phyloP scores from a whole-genome alignment of 2,888 invertebrate species.

The Luffia ferchaultella region DNA sequence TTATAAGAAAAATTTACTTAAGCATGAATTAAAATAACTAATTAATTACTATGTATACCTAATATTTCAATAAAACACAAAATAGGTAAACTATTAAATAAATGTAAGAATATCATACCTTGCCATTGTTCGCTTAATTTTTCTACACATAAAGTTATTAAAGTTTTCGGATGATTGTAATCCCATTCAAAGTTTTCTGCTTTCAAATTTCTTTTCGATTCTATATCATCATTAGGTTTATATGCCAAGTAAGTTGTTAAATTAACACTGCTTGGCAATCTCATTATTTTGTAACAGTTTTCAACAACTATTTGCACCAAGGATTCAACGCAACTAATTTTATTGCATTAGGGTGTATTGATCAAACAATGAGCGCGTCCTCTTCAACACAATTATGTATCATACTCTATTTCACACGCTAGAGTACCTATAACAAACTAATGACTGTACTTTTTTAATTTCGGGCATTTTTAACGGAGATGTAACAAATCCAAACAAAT shows the following conservation, averaged over 20 bases:
- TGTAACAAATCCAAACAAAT: too few relatives aligned
- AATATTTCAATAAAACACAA: too few relatives aligned
- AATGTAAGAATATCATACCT: slow-evolving; percentile 33
- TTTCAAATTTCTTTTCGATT: slow-evolving; percentile 44
- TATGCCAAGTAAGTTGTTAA: slow-evolving; percentile 49
- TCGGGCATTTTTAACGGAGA: neutral
- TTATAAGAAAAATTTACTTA: too few relatives aligned
- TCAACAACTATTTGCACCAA: neutral
- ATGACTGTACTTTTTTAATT: too few relatives aligned
- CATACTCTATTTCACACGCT: too few relatives aligned
- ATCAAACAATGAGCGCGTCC: too few relatives aligned
- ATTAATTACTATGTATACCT: too few relatives aligned
- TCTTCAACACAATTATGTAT: too few relatives aligned
- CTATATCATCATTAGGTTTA: slow-evolving; percentile 34
- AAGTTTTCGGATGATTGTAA: slow-evolving; percentile 43
- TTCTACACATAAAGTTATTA: slow-evolving; percentile 52
- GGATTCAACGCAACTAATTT: neutral
- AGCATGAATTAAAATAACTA: too few relatives aligned
- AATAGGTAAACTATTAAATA: too few relatives aligned
- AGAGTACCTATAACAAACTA: too few relatives aligned
- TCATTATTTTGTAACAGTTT: slow-evolving; percentile 24
- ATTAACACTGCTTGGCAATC: slow-evolving; percentile 42
- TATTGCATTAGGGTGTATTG: neutral
- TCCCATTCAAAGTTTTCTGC: slow-evolving; percentile 65
- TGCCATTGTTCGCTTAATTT: slow-evolving; percentile 52